These are phyloP conservation scores for Lagenorhynchus albirostris DNA, from an alignment of 2,113 vertebrate species.

Conservation along the genomic window DNA sequence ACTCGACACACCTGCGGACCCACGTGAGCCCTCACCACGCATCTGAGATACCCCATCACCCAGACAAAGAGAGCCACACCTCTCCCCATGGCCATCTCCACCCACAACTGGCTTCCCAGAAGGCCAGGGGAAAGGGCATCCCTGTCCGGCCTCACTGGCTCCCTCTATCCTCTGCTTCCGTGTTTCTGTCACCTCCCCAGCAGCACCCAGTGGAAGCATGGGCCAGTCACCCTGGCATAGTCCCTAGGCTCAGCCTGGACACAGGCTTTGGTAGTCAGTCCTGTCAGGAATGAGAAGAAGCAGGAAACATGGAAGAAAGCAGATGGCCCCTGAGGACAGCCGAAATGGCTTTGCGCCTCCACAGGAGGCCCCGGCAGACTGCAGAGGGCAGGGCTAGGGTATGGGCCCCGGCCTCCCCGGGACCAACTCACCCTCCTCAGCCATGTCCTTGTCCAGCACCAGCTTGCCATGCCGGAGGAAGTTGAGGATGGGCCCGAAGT, in stretches of 20 bases:
- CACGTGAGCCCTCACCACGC: not conserved
- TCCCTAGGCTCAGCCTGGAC: not conserved
- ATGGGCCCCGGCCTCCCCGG: not conserved
- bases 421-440: constrained; percentile 92
- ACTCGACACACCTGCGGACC: not conserved
- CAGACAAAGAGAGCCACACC: not conserved
- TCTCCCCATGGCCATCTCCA: not conserved
- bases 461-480: constrained; percentile 97
- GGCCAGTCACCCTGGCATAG: not conserved
- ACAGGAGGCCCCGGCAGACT: not conserved
- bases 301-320: not conserved
- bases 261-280: not conserved
- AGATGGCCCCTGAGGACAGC: not conserved
- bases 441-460: constrained; percentile 97
- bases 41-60: not conserved
- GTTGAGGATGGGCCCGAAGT: constrained; percentile 98
- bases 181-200: not conserved
- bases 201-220: not conserved
- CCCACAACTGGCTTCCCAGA: not conserved
- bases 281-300: not conserved
- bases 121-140: not conserved
- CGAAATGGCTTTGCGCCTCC: not conserved
- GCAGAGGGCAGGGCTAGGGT: not conserved
- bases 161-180: not conserved
- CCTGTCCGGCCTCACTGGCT: not conserved